Evolutionary conservation across 2,113 vertebrate genomes (phyloP), one percentile per base, ranked within the genome.

Genomic region (Nematolebias whitei): DNA sequence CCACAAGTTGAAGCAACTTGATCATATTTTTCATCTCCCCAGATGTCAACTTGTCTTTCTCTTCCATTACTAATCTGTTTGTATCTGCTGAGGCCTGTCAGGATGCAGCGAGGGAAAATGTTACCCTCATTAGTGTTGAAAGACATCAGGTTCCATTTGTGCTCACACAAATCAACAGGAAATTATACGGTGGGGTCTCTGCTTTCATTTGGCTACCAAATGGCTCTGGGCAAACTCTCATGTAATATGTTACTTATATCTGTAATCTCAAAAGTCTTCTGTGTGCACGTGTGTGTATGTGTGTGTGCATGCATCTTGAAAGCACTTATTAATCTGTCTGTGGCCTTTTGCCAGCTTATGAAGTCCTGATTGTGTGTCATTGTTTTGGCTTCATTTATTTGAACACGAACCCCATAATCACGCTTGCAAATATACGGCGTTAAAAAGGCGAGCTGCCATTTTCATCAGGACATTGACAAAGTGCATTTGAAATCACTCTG

Each of bases 381-480:
- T 94, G 91, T 93, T 93, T 91, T 87, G 90, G 77, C 80, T 88
- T 91, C 91, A 91, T 92, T 92, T 91, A 90, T 92, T 89, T 82
- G 85, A 90, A 92, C 87, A 89, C 89, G 76, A 90, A 94, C 82
- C 92, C 92, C 73, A 45, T 91, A 93, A 94, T 94, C 90, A 94
- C 13, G 68, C 84, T 85, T 35, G 81, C 73, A 88, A 87, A 92
- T 92, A 90, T 63, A 85, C 71, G 63, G 85, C 87, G 85, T 90
- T 86, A 35, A 90, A 87, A 89, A 91, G 82, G 78, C 85, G 66
- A 88, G 88, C 91, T 92, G 91, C 87, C 93, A 91, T 92, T 91
- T 91, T 86, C 88, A 88, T 92, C 89, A 91, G 63, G 73, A 66
- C 60, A 63, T 82, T 87, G 88, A 93, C 89, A 91, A 90, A 91